Base-by-base conservation (phyloP, 2,888 invertebrate species). In the Synanthedon vespiformis region DNA sequence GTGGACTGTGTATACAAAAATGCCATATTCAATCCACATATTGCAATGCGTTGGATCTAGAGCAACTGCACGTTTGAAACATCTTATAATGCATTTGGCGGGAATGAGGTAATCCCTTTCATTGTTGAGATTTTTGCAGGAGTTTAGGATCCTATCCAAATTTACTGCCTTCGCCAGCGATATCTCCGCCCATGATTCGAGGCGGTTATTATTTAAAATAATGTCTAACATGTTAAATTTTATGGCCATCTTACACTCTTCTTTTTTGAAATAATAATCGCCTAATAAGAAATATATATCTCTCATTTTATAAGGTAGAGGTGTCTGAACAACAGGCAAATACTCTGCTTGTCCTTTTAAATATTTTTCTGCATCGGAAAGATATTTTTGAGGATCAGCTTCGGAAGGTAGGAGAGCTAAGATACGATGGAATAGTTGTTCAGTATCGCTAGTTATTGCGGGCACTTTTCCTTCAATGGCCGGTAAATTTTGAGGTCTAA, bases 141-240 rank as follows among this genome's bases (percentile, higher is more conserved):
- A 94, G 72, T 94, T 95, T 2, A 98, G 80, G 72, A 92, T 91
- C 47, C 91, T 92, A 65, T 96, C 96, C 53, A 97, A 89, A 65
- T 92, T 90, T 54, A 93, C 91, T 3, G 91, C 92, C 67, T 92
- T 92, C 0, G 94, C 92, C 56, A 98, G 86, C 0, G 96, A 95
- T 72, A 97, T 90, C 52, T 95, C 94, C 1, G 97, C 96, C 98
- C 98, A 98, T 0, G 98, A 95, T 80, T 97, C 96, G 55, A 97
- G 89, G 51, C 97, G 89, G 52, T 89, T 84, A 1, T 92, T 94
- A 76, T 94, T 94, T 40, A 95, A 89, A 58, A 94, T 92, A 22
- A 98, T 85, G 79, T 98, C 98, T 62, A 93, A 83, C 53, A 92
- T 89, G 72, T 96, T 97, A 75, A 93, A 96, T 66, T 93, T 92